A percentile compares a stretch with the other conserved stretches of the same genome.
phyloP scores from a whole-genome alignment of 2,113 vertebrate genomes.

The Dasyurus viverrinus region DNA sequence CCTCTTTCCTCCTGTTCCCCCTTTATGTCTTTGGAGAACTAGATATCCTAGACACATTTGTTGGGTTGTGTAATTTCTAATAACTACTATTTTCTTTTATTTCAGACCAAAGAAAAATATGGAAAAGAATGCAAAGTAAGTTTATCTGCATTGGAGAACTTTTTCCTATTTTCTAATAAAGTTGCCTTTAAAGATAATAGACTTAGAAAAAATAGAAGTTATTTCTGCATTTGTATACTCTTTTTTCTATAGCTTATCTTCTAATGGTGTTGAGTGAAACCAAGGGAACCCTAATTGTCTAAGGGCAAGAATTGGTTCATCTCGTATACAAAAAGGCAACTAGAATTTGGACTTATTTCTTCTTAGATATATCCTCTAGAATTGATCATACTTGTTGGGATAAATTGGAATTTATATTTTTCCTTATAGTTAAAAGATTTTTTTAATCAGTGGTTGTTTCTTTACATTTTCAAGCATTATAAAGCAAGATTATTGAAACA shows the following conservation, averaged over 20 bases:
- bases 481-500: not conserved
- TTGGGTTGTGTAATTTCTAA: constrained; percentile 26
- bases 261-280: not conserved
- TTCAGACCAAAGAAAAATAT: constrained; percentile 98
- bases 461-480: not conserved
- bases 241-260: not conserved
- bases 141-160: constrained; percentile 46
- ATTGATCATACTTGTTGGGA: not conserved
- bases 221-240: not conserved
- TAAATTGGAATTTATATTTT: not conserved
- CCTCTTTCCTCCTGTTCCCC: not conserved
- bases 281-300: not conserved
- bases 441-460: not conserved
- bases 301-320: not conserved
- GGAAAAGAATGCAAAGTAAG: constrained; percentile 99
- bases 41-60: constrained; percentile 27
- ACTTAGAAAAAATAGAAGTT: constrained; percentile 29
- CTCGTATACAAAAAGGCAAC: not conserved
- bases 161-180: constrained; percentile 35
- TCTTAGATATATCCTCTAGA: not conserved
- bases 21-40: constrained; percentile 3
- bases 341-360: not conserved
- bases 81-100: constrained; percentile 62
- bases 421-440: not conserved
- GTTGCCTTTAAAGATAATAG: not conserved